phyloP scores from a whole-genome alignment of 2,888 invertebrate genomes.

The Mylabris sibirica region DNA sequence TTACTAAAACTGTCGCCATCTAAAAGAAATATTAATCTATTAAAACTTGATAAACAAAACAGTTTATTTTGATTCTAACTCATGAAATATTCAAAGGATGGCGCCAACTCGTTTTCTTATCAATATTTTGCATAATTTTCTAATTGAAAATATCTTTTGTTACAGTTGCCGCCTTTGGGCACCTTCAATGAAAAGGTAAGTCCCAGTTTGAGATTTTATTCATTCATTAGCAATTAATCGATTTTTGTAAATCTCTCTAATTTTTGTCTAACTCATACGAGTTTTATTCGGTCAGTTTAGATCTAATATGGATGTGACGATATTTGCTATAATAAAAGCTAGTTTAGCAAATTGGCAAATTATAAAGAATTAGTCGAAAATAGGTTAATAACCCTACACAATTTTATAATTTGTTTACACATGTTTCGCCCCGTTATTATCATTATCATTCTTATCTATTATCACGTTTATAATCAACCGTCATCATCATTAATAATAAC shows the following conservation, averaged over 20 bases:
- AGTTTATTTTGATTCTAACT: slow-evolving; percentile 19
- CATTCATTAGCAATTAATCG: too few species aligned
- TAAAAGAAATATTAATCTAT: not conserved
- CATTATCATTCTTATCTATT: not conserved
- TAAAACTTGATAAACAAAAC: slow-evolving; percentile 17
- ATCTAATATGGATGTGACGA: too few species aligned
- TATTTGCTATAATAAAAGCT: slow-evolving; percentile 20
- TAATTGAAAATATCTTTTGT: slow-evolving; percentile 43
- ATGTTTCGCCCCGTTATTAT: slow-evolving; percentile 2
- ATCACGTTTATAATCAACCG: not conserved
- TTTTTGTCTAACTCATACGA: too few species aligned
- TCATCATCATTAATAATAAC: not conserved
- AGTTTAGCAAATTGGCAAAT: slow-evolving; percentile 30
- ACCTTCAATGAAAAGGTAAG: slow-evolving; percentile 59
- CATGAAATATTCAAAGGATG: slow-evolving; percentile 22
- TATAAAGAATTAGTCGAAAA: slow-evolving; percentile 15
- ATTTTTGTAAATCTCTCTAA: too few species aligned
- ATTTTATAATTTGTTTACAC: slow-evolving; percentile 27
- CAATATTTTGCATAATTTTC: not conserved
- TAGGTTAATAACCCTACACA: slow-evolving; percentile 30
- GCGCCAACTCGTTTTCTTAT: slow-evolving; percentile 17
- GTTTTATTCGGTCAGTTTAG: slow-evolving; percentile 7
- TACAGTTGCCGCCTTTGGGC: slow-evolving; percentile 58
- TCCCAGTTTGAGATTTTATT: slow-evolving; percentile 1
- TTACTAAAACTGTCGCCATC: not conserved